Percentiles rank a stretch among this genome's conserved stretches.
These are phyloP conservation scores for Drosophila mimetica DNA, from an alignment of 2,888 invertebrate genomes.

Conservation along the genomic window DNA sequence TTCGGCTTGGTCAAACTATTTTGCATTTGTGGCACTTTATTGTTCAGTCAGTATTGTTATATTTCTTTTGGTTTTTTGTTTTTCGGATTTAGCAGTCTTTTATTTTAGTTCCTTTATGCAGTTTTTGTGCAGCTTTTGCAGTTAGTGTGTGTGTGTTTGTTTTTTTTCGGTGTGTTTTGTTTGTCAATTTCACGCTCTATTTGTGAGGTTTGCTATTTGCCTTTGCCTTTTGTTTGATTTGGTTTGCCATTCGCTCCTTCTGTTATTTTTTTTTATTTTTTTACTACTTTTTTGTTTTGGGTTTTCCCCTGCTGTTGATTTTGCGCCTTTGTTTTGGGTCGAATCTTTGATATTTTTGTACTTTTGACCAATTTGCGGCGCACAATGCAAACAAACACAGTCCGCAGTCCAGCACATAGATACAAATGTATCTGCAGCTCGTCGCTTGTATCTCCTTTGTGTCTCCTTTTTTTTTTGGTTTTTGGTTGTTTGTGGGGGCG, in stretches of 20 bases:
- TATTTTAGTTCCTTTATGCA: conserved; percentile 17
- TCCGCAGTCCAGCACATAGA: conserved; percentile 33
- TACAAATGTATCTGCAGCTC: conserved; percentile 25
- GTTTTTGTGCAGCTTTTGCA: conserved; percentile 36
- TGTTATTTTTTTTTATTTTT: conserved; percentile 45
- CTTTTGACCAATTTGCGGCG: conserved; percentile 77
- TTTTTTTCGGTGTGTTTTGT: conserved; percentile 31
- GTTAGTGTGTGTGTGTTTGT: neutral
- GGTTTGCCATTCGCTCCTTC: conserved; percentile 38
- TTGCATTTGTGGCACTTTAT: conserved; percentile 63
- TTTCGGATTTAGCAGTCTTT: conserved; percentile 10
- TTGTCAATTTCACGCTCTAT: conserved; percentile 78
- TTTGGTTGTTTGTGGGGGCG: conserved; percentile 9
- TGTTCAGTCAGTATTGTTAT: conserved; percentile 11
- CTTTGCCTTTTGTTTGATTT: conserved; percentile 69
- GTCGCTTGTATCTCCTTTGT: conserved; percentile 11
- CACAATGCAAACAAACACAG: conserved; percentile 70
- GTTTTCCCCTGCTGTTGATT: conserved; percentile 36
- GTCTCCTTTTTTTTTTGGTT: conserved; percentile 4
- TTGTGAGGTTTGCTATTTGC: conserved; percentile 75
- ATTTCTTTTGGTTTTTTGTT: conserved; percentile 19
- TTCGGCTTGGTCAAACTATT: conserved; percentile 53
- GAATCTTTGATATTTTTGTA: conserved; percentile 76
- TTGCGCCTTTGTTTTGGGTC: conserved; percentile 36
- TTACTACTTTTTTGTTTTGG: conserved; percentile 32